Conservation (phyloP, 2,888 invertebrate genomes). For the Creontiades dilutus region DNA sequence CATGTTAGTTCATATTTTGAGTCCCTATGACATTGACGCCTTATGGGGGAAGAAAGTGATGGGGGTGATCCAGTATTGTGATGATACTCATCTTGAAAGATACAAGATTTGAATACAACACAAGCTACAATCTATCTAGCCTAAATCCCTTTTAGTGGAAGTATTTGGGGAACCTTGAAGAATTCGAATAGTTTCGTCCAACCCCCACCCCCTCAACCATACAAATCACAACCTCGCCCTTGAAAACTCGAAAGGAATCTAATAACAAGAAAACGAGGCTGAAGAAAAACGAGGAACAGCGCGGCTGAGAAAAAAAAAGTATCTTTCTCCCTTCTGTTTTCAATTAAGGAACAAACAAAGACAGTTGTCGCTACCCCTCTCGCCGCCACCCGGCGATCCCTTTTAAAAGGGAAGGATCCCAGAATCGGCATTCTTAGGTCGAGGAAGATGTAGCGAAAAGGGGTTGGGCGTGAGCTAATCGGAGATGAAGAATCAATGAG, state of each 20-base stretch:
- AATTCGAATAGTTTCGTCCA: too few relatives aligned
- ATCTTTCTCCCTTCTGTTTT: conserved; percentile 70
- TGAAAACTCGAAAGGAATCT: conserved; percentile 8
- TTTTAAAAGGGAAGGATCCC: conserved; percentile 18
- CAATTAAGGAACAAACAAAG: conserved; percentile 73
- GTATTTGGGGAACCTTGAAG: too few relatives aligned
- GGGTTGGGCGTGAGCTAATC: conserved; percentile 69
- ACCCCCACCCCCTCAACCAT: too few relatives aligned
- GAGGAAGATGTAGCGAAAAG: conserved; percentile 27
- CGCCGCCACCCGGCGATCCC: neutral
- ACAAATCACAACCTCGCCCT: neutral
- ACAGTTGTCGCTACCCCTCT: conserved; percentile 68
- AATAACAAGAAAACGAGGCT: conserved; percentile 17
- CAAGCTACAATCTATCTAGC: too few relatives aligned
- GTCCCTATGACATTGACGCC: too few relatives aligned
- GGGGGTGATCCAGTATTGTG: too few relatives aligned
- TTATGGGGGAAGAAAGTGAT: too few relatives aligned
- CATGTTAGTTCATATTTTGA: too few relatives aligned
- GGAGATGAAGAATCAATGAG: conserved; percentile 73
- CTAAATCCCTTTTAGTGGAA: too few relatives aligned
- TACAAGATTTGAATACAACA: too few relatives aligned
- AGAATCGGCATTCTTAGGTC: conserved; percentile 3
- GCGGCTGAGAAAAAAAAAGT: neutral
- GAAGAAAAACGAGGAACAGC: neutral
- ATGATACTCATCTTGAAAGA: too few relatives aligned